A percentile compares a stretch with the other conserved stretches of the same genome.
These are phyloP conservation scores for Heterodera carotae DNA, from an alignment of 1,140 invertebrate genomes.

Conservation along the genomic window DNA sequence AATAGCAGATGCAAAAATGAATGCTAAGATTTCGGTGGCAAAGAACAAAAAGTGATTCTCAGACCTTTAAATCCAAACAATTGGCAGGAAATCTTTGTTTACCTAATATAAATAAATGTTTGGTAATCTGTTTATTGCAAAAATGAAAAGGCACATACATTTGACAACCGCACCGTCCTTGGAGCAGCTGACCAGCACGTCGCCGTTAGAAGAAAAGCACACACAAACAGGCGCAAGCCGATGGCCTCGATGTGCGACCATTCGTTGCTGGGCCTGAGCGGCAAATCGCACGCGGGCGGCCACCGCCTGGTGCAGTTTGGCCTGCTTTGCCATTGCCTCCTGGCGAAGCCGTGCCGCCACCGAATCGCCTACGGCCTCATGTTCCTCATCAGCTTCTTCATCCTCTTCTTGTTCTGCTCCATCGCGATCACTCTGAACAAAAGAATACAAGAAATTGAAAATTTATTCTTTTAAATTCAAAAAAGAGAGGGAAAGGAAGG, in stretches of 20 bases:
- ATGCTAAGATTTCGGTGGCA: too few relatives aligned
- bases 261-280: neutral
- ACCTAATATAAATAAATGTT: too few relatives aligned
- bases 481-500: neutral
- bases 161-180: constrained; percentile 51
- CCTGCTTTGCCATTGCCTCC: constrained; percentile 13
- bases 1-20: too few relatives aligned
- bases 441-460: constrained; percentile 15
- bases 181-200: constrained; percentile 49
- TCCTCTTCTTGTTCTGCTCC: neutral
- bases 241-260: constrained; percentile 44
- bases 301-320: constrained; percentile 5
- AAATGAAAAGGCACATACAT: constrained; percentile 46
- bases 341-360: constrained; percentile 17
- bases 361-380: neutral
- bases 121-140: too few relatives aligned
- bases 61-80: too few relatives aligned
- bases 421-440: neutral
- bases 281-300: constrained; percentile 13
- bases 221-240: constrained; percentile 45
- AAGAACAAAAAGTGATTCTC: too few relatives aligned
- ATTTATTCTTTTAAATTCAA: constrained; percentile 1
- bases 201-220: constrained; percentile 37
- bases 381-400: constrained; percentile 4
- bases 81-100: too few relatives aligned